A percentile compares a stretch with the other conserved stretches of the same genome.
Evolutionary conservation across 2,888 invertebrate genomes (phyloP).

Genomic region (Xiphydria camelus): DNA sequence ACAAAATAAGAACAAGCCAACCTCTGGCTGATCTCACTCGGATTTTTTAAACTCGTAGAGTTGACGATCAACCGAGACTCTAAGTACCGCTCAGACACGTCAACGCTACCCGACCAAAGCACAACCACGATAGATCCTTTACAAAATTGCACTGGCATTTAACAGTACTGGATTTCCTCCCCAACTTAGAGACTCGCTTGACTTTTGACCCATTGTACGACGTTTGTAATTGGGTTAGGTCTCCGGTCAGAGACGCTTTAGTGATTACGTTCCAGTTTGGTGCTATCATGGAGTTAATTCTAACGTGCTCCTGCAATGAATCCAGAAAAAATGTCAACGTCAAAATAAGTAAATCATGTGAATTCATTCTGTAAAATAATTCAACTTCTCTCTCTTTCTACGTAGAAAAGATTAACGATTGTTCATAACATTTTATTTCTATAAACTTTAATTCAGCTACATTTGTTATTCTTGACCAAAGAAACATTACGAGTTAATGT

Average conservation of each 20-base stretch:
- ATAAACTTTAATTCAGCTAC: too few species aligned
- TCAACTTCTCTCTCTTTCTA: too few species aligned
- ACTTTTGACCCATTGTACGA: constrained; percentile 34
- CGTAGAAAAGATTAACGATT: too few species aligned
- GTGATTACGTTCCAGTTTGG: constrained; percentile 46
- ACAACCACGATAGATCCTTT: too few species aligned
- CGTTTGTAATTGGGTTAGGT: constrained; percentile 12
- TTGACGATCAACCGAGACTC: constrained; percentile 40
- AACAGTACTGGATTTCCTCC: constrained; percentile 27
- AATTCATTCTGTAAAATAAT: too few species aligned
- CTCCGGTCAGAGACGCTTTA: constrained; percentile 28
- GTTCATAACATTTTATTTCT: too few species aligned
- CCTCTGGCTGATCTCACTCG: constrained; percentile 24
- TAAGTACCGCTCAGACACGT: constrained; percentile 34
- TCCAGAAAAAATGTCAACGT: constrained; percentile 28
- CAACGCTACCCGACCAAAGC: constrained; percentile 20
- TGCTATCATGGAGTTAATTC: constrained; percentile 48
- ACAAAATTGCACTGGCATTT: constrained; percentile 6
- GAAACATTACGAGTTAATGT: too few species aligned
- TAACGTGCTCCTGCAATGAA: constrained; percentile 55
- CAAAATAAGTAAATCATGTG: too few species aligned
- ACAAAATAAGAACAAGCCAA: constrained; percentile 40
- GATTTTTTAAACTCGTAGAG: constrained; percentile 33
- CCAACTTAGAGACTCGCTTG: constrained; percentile 42
- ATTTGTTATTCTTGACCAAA: too few species aligned